Base-by-base conservation (phyloP, 2,888 invertebrate species). In the Amiota communis region DNA sequence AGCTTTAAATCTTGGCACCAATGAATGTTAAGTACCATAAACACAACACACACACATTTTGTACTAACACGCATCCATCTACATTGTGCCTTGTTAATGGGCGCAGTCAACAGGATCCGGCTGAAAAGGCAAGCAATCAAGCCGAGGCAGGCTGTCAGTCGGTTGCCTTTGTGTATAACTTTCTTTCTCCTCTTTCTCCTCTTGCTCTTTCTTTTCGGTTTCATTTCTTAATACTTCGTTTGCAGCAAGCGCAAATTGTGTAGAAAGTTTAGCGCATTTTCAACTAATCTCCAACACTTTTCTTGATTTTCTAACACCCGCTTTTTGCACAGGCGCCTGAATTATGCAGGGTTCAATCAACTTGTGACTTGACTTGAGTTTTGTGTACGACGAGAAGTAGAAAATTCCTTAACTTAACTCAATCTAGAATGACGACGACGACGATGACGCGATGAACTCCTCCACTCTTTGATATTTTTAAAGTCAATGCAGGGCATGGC, bases 261-360 rank as follows among this genome's bases (percentile, higher is more conserved):
- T 59, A 17, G 15, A 59, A 59, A 59, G 17, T 59, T 59, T n/a
- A 59, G 20, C 17, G 8, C 59, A 59, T 59, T 59, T 59, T 20
- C 17, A 59, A 59, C 59, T 59, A n/a, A 17, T 59, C 20, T 59
- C 59, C 10, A 15, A 59, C 59, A 17, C 59, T 20, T 59, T 59
- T 17, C 11, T 6, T 59, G 11, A 9, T 47, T 9, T 56, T 3
- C 17, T 15, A 56, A 17, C 23, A 20, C 23, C 11, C 12, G 70
- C 74, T 74, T 72, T 70, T 71, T 75, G 74, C 73, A 73, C 74
- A 72, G 72, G 70, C 72, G 71, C 72, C 75, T 80, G 79, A 80
- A 80, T 80, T 77, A 80, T 80, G 80, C 80, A 80, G 79, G 80
- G 80, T 80, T 80, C 80, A 80, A 80, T 80, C 79, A 80, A 80